Percentiles rank a stretch among this genome's conserved stretches.
phyloP scores from a whole-genome alignment of 2,888 invertebrate species.

The Strigamia maritima region DNA sequence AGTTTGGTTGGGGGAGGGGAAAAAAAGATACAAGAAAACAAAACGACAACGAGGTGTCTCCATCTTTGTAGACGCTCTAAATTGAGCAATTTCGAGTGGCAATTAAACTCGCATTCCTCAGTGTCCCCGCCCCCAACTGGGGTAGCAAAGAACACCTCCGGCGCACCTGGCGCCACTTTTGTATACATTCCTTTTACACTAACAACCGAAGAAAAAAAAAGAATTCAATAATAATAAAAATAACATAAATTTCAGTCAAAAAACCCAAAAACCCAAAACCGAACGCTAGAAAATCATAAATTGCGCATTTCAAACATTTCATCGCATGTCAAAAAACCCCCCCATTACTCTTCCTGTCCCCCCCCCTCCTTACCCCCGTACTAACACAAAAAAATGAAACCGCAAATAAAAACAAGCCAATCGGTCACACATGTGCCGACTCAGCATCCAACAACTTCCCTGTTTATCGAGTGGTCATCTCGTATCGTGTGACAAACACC shows the following conservation, averaged over 20 bases:
- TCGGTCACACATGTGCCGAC: background rate
- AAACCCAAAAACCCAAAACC: background rate
- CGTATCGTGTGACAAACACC: constrained; percentile 1
- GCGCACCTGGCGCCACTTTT: constrained; percentile 32
- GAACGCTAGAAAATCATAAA: background rate
- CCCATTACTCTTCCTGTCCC: too few relatives aligned
- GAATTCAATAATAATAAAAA: background rate
- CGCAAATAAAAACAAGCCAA: background rate
- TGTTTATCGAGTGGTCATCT: constrained; percentile 25
- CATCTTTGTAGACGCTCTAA: constrained; percentile 34
- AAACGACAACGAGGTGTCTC: constrained; percentile 29
- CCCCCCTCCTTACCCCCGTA: background rate
- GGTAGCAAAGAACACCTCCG: constrained; percentile 21
- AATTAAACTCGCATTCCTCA: constrained; percentile 34
- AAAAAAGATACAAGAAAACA: background rate
- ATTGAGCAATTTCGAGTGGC: constrained; percentile 34
- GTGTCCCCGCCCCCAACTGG: constrained; percentile 34
- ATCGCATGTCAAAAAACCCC: background rate
- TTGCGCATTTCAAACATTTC: background rate
- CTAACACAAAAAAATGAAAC: background rate
- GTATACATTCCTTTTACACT: constrained; percentile 11
- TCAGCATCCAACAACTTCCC: constrained; percentile 2
- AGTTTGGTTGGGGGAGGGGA: background rate
- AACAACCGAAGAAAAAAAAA: background rate
- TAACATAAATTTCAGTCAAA: background rate